Percentiles rank a stretch among this genome's conserved stretches.
Conservation (phyloP, 1,140 invertebrate genomes). For the Bombus haemorrhoidalis region DNA sequence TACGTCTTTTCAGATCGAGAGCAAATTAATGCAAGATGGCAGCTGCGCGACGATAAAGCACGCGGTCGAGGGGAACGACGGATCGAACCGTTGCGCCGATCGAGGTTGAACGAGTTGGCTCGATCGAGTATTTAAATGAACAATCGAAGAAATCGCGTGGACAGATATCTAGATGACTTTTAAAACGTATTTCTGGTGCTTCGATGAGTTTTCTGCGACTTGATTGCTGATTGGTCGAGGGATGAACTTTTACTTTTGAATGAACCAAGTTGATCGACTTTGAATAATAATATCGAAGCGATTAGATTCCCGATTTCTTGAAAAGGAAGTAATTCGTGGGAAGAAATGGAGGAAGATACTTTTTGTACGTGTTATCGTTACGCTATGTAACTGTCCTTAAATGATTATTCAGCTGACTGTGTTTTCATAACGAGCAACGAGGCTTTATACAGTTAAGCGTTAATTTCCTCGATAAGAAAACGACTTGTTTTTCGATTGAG, state of each 20-base stretch:
- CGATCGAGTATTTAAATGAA: conserved; percentile 5
- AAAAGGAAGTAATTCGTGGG: neutral
- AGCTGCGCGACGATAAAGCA: conserved; percentile 53
- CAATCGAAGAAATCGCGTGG: neutral
- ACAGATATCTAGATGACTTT: neutral
- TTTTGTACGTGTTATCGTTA: no score
- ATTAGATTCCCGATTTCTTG: neutral
- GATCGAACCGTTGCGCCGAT: neutral
- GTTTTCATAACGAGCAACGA: no score
- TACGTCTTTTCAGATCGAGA: conserved; percentile 54
- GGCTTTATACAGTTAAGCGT: no score
- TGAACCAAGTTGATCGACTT: no score
- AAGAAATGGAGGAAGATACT: no score
- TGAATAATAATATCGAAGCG: neutral
- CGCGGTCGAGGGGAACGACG: neutral
- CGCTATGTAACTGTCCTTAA: no score
- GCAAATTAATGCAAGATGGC: conserved; percentile 60
- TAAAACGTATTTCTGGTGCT: neutral
- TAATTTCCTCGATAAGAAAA: neutral
- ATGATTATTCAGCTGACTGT: no score
- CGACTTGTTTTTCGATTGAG: neutral
- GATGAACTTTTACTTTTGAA: neutral
- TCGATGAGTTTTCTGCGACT: neutral
- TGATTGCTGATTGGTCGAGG: neutral
- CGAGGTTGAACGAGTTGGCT: neutral